phyloP scores from a whole-genome alignment of 2,113 vertebrate species.

The Gobiocypris rarus region DNA sequence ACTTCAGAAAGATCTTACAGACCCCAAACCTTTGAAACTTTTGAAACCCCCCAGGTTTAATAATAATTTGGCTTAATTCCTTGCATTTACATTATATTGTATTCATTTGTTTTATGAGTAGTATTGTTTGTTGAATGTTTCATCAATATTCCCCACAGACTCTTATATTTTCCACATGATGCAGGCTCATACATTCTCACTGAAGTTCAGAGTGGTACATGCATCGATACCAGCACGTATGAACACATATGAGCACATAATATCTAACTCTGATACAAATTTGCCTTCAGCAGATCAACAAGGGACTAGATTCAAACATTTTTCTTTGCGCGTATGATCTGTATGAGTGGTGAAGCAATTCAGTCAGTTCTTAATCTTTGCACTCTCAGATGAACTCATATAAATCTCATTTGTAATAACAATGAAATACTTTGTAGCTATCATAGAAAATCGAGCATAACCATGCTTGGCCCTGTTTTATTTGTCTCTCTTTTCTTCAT shows the following conservation, averaged over 20 bases:
- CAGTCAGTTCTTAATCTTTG: neutral
- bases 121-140: too few species aligned
- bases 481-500: neutral
- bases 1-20: too few species aligned
- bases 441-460: neutral
- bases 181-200: too few species aligned
- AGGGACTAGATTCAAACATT: neutral
- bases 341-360: neutral
- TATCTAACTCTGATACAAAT: too few species aligned
- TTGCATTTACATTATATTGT: too few species aligned
- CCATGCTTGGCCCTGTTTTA: neutral
- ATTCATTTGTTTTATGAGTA: too few species aligned
- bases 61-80: too few species aligned
- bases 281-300: neutral
- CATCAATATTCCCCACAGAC: too few species aligned
- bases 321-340: neutral
- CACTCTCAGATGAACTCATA: conserved; percentile 6
- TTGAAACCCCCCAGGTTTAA: too few species aligned
- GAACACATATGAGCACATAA: neutral
- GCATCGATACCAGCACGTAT: neutral
- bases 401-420: conserved; percentile 29
- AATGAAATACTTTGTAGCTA: neutral
- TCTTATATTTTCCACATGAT: too few species aligned
- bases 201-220: neutral
- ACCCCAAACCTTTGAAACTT: too few species aligned